Conservation (phyloP, 2,888 invertebrate genomes). For the Pachydiplax longipennis region DNA sequence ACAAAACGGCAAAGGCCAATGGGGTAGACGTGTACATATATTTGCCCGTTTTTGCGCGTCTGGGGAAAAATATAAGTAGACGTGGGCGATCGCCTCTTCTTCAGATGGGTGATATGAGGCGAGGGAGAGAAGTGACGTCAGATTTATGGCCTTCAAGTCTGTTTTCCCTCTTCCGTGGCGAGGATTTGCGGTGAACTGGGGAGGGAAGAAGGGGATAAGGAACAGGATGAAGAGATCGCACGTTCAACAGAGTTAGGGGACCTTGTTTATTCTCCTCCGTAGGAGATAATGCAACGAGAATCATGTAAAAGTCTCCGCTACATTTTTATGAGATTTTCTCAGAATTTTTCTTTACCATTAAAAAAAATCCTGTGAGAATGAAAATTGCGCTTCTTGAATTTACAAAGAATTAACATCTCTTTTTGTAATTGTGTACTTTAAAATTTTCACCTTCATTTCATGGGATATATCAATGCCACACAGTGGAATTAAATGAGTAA, state of each 20-base stretch:
- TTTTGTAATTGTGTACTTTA: no score
- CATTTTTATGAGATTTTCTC: no score
- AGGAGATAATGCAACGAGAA: no score
- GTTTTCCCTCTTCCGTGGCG: background rate
- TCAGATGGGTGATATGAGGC: background rate
- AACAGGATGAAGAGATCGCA: background rate
- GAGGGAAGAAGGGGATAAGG: background rate
- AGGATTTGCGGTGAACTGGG: background rate
- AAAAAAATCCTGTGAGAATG: no score
- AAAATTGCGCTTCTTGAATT: no score
- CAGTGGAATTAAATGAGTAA: no score
- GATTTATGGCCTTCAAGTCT: background rate
- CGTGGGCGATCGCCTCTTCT: background rate
- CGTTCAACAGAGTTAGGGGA: background rate
- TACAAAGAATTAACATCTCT: no score
- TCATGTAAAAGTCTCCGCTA: no score
- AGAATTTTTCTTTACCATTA: no score
- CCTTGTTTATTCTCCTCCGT: no score
- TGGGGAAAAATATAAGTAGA: background rate
- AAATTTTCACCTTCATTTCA: no score
- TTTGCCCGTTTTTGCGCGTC: background rate
- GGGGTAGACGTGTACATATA: background rate
- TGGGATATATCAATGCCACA: no score
- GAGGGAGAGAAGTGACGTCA: background rate
- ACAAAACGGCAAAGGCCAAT: background rate